Percentiles rank a stretch among this genome's conserved stretches.
Conservation (phyloP, 2,113 vertebrate genomes). For the Rutilus rutilus region DNA sequence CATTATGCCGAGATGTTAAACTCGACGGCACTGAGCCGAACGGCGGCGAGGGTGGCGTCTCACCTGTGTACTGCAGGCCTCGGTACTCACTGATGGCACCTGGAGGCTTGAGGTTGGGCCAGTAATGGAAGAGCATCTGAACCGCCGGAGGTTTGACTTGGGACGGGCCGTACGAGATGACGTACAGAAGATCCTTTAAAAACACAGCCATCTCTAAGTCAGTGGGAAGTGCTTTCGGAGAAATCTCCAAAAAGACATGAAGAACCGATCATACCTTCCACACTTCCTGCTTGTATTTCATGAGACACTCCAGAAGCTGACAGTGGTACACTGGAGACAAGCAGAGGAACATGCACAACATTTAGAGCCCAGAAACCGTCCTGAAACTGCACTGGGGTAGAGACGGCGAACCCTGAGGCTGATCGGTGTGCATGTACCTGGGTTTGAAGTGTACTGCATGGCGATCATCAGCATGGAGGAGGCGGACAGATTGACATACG, state of each 20-base stretch:
- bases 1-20: neutral
- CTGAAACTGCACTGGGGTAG: neutral
- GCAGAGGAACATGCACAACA: slow-evolving; percentile 2
- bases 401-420: neutral
- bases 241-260: neutral
- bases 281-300: slow-evolving; percentile 99
- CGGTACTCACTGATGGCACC: slow-evolving; percentile 98
- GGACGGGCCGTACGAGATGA: slow-evolving; percentile 97
- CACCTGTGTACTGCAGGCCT: slow-evolving; percentile 97
- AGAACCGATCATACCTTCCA: slow-evolving; percentile 88
- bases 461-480: slow-evolving; percentile 99
- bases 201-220: slow-evolving; percentile 12
- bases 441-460: slow-evolving; percentile 99
- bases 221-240: neutral
- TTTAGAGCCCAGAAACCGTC: neutral
- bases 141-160: slow-evolving; percentile 98
- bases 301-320: slow-evolving; percentile 97
- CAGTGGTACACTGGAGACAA: slow-evolving; percentile 92
- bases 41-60: slow-evolving; percentile 47
- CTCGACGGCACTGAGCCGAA: no score
- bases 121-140: slow-evolving; percentile 99
- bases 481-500: slow-evolving; percentile 95
- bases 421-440: slow-evolving; percentile 74
- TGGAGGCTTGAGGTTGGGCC: slow-evolving; percentile 98
- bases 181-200: slow-evolving; percentile 93